phyloP scores from a whole-genome alignment of 2,113 vertebrate species.

The Gopherus flavomarginatus region DNA sequence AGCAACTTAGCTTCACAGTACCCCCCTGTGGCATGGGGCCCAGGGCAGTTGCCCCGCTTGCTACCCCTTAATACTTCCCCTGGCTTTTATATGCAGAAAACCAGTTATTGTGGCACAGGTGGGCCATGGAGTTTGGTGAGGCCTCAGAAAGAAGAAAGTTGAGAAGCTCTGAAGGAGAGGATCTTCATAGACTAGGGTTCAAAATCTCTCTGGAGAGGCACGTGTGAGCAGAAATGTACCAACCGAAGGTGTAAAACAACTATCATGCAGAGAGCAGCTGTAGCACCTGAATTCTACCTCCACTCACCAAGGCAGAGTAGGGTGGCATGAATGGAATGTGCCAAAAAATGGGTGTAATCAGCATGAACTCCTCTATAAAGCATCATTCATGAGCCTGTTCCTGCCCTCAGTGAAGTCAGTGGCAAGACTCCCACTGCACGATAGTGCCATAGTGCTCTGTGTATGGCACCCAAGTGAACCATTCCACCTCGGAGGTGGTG shows the following conservation, averaged over 20 bases:
- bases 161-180: background rate
- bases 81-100: too few relatives aligned
- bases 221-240: background rate
- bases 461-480: background rate
- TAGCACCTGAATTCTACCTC: background rate
- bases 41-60: too few relatives aligned
- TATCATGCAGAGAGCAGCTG: background rate
- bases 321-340: background rate
- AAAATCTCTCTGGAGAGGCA: background rate
- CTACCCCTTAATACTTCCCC: too few relatives aligned
- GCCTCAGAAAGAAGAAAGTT: too few relatives aligned
- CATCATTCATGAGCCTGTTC: background rate
- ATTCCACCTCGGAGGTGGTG: rapidly evolving
- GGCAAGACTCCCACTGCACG: background rate
- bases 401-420: background rate
- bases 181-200: background rate
- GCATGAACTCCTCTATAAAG: background rate
- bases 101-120: too few relatives aligned
- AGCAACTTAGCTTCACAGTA: too few relatives aligned
- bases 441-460: background rate
- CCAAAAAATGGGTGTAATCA: rapidly evolving
- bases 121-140: too few relatives aligned
- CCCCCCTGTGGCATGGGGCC: too few relatives aligned
- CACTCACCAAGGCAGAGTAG: background rate
- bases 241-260: background rate